phyloP scores from a whole-genome alignment of 2,797 vertebrate species.

The Alcedo quadribrachys region DNA sequence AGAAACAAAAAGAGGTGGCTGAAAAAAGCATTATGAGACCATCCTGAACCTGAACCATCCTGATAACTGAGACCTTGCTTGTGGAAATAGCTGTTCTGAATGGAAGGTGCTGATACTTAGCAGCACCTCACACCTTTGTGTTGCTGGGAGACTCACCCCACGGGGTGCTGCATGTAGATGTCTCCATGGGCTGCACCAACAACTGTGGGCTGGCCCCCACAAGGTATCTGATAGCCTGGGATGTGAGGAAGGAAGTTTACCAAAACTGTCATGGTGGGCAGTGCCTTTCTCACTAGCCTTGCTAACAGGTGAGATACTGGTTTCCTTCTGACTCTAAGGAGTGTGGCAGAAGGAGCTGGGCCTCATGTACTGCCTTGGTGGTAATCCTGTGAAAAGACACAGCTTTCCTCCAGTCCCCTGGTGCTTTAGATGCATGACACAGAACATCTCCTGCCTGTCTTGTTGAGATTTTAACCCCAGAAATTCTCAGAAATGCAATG shows the following conservation, averaged over 20 bases:
- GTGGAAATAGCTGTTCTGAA: background rate
- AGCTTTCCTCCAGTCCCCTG: rapidly evolving
- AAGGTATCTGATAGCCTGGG: background rate
- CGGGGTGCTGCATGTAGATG: rapidly evolving
- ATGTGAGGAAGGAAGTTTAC: background rate
- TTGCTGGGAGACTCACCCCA: background rate
- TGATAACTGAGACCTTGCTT: background rate
- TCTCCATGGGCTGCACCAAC: background rate
- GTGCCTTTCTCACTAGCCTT: background rate
- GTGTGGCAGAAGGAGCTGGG: background rate
- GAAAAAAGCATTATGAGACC: background rate
- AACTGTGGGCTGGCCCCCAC: background rate
- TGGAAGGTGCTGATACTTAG: background rate
- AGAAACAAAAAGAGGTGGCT: background rate
- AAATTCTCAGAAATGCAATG: conserved; percentile 1
- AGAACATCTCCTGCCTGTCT: background rate
- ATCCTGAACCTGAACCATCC: background rate
- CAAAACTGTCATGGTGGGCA: background rate
- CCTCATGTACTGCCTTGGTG: background rate
- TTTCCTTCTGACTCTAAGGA: background rate
- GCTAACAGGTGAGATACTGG: background rate
- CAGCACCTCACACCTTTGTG: background rate
- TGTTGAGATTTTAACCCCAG: background rate
- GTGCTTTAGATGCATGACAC: background rate
- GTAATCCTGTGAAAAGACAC: background rate